Conservation (phyloP, 2,113 vertebrate genomes). For the Albula glossodonta region DNA sequence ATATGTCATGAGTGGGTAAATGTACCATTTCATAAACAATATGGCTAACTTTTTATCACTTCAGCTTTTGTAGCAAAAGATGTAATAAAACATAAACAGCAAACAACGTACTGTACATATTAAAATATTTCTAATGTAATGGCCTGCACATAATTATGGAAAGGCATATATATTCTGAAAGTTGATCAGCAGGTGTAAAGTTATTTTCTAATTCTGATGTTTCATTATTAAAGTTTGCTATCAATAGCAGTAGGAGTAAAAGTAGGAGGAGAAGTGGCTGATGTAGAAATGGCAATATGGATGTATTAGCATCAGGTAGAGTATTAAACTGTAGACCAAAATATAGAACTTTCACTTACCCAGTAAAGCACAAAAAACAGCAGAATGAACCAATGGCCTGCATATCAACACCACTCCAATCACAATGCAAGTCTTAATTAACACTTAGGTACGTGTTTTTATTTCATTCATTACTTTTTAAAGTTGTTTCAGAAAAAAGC, state of each 20-base stretch:
- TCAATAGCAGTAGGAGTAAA: no score
- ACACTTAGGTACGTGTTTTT: not conserved
- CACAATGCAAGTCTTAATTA: not conserved
- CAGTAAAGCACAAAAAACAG: not conserved
- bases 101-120: not conserved
- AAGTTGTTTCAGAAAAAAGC: no score
- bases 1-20: not conserved
- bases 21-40: slow-evolving; percentile 5
- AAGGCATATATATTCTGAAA: not conserved
- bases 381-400: not conserved
- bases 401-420: not conserved
- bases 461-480: no score
- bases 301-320: not conserved
- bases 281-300: not conserved
- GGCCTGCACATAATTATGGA: not conserved
- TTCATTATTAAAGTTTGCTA: no score
- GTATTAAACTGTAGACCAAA: not conserved
- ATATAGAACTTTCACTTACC: not conserved
- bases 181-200: not conserved
- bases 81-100: not conserved
- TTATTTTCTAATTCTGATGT: no score
- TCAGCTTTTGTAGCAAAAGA: not conserved
- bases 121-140: not conserved
- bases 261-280: not conserved
- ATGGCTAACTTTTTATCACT: not conserved